These are phyloP conservation scores for Thymelicus lineola DNA, from an alignment of 2,888 invertebrate species.

Conservation along the genomic window DNA sequence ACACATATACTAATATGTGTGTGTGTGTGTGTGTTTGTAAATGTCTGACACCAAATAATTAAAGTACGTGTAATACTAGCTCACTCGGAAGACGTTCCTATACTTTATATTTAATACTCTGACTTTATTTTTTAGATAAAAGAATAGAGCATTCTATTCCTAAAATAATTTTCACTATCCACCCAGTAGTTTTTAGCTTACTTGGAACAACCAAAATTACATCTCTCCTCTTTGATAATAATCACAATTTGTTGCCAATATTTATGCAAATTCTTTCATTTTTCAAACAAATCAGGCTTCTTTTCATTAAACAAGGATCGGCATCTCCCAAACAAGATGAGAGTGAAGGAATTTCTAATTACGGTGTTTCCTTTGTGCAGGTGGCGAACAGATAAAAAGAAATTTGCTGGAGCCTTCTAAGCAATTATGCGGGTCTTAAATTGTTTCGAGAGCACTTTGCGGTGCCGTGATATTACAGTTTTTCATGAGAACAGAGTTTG, in stretches of 20 bases:
- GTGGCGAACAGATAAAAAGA: conserved; percentile 29
- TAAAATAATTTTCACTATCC: too few species aligned
- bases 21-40: too few species aligned
- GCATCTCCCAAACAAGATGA: conserved; percentile 6
- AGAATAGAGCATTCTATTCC: too few species aligned
- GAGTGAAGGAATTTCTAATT: conserved; percentile 33
- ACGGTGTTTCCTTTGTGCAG: conserved; percentile 29
- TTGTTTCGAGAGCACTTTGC: conserved; percentile 22
- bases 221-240: too few species aligned
- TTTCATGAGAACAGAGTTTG: background rate
- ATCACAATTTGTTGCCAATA: background rate
- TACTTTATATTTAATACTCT: too few species aligned
- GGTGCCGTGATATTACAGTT: conserved; percentile 27
- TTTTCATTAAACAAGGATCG: background rate
- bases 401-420: conserved; percentile 19
- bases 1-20: too few species aligned
- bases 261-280: background rate
- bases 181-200: too few species aligned
- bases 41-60: too few species aligned
- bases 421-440: conserved; percentile 35
- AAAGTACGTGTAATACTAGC: too few species aligned
- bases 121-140: too few species aligned
- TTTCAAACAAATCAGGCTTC: background rate
- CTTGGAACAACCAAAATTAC: too few species aligned
- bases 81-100: too few species aligned